phyloP scores from a whole-genome alignment of 1,140 invertebrate species.

The Drosophila melanogaster region Release_6_plus_ISO1_MT NT_037436.4:14184001-14184500 shows the following conservation, averaged over 20 bases:
- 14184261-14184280: conserved; percentile 10
- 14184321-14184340: conserved; percentile 57
- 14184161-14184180: conserved; percentile 77
- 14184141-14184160: conserved; percentile 10
- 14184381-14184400: conserved; percentile 36
- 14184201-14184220: conserved; percentile 59
- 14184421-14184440: conserved; percentile 18
- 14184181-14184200: conserved; percentile 48
- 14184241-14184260: conserved; percentile 80
- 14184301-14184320: conserved; percentile 48
- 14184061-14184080: not conserved
- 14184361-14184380: conserved; percentile 78
- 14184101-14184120: conserved; percentile 28
- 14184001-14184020: conserved; percentile 50
- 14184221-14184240: conserved; percentile 79
- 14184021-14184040: conserved; percentile 48
- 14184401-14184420: conserved; percentile 29
- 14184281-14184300: conserved; percentile 11
- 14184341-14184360: conserved; percentile 69
- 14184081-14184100: conserved; percentile 73
- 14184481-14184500: conserved; percentile 58
- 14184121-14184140: conserved; percentile 23
- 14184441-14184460: conserved; percentile 35
- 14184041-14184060: conserved; percentile 2
- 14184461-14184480: conserved; percentile 78